These are phyloP conservation scores for Priapulus caudatus DNA, from an alignment of 2,888 invertebrate species.

Conservation along the genomic window DNA sequence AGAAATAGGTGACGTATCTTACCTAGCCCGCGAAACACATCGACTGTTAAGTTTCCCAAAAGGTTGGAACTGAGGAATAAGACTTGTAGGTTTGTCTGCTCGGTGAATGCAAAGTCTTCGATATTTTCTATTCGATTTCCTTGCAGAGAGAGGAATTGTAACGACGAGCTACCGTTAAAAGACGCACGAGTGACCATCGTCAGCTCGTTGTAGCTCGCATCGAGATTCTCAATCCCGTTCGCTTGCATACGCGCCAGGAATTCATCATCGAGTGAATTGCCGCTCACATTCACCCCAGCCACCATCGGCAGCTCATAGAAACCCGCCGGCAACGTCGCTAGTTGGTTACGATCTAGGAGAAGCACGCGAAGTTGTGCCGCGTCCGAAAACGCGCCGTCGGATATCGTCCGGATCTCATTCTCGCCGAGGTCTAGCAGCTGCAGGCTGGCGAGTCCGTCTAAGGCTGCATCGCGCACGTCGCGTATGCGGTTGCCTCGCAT, in stretches of 20 bases:
- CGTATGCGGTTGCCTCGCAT: not conserved
- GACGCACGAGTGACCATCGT: no score
- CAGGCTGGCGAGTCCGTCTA: not conserved
- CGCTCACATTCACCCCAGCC: not conserved
- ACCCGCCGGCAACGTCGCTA: not conserved
- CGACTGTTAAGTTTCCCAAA: not conserved
- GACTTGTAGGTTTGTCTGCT: not conserved
- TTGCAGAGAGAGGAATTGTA: not conserved
- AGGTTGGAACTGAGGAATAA: not conserved
- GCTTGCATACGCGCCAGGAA: not conserved
- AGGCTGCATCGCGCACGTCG: not conserved
- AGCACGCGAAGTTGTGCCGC: not conserved
- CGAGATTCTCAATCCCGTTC: not conserved
- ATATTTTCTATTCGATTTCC: not conserved
- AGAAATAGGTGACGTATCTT: not conserved
- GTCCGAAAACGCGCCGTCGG: constrained; percentile 1
- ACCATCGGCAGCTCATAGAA: not conserved
- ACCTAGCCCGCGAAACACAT: not conserved
- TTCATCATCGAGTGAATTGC: not conserved
- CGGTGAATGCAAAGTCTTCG: not conserved
- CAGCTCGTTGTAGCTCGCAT: not conserved
- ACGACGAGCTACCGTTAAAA: no score
- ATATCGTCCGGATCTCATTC: not conserved
- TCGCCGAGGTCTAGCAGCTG: not conserved
- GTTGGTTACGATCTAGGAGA: not conserved